A percentile compares a stretch with the other conserved stretches of the same genome.
These are phyloP conservation scores for Nannoperca australis DNA, from an alignment of 2,797 vertebrate genomes.

Conservation along the genomic window DNA sequence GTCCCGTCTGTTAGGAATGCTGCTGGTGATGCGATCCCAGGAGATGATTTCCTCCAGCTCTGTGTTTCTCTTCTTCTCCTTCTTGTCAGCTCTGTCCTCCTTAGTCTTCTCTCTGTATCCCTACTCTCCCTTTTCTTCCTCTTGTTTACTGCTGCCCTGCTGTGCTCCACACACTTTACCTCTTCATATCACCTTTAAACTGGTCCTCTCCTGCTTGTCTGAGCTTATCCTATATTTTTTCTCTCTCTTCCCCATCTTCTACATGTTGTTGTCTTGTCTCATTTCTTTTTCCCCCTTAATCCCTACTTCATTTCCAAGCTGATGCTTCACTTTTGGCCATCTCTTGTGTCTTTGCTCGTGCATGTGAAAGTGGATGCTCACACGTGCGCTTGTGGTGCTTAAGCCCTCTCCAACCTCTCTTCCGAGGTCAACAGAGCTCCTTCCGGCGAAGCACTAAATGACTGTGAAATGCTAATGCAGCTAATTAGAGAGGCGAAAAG, in stretches of 20 bases:
- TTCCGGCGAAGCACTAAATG: conserved; percentile 75
- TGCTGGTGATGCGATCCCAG: conserved; percentile 75
- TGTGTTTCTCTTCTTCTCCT: conserved; percentile 50
- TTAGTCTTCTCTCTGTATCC: conserved; percentile 26
- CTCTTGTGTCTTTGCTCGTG: conserved; percentile 21
- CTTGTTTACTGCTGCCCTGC: background rate
- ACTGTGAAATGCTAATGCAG: conserved; percentile 82
- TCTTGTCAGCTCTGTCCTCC: conserved; percentile 33
- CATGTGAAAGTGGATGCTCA: conserved; percentile 37
- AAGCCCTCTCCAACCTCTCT: conserved; percentile 69
- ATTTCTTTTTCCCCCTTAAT: conserved; percentile 6
- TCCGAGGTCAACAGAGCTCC: conserved; percentile 72
- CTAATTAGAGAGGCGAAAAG: conserved; percentile 79
- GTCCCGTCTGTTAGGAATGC: conserved; percentile 74
- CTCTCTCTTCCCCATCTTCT: background rate
- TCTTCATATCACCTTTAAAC: conserved; percentile 17
- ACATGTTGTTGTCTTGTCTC: background rate
- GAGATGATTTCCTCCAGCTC: conserved; percentile 67
- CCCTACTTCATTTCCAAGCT: conserved; percentile 20
- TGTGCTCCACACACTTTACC: conserved; percentile 3
- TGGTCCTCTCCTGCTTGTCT: background rate
- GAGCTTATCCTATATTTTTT: background rate
- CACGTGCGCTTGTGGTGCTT: conserved; percentile 45
- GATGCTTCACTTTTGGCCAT: conserved; percentile 42
- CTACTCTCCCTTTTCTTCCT: conserved; percentile 19